Evolutionary conservation across 2,888 invertebrate species (phyloP).

Genomic region (Philonicus albiceps): DNA sequence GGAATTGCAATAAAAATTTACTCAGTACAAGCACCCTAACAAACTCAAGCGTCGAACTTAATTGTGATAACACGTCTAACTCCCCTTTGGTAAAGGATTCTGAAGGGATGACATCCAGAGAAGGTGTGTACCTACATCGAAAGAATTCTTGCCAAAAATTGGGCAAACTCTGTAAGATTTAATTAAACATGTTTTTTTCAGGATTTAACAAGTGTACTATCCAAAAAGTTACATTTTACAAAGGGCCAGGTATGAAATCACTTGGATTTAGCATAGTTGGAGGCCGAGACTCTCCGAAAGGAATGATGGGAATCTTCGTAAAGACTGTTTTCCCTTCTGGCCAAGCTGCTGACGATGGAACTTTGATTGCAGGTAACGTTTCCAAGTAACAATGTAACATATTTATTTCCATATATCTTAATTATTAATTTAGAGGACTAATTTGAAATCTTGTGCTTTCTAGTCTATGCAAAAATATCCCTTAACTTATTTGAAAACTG

Average conservation of each 20-base stretch:
- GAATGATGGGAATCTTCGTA: slow-evolving; percentile 88
- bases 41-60: not conserved
- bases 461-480: too few species aligned
- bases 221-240: slow-evolving; percentile 73
- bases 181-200: slow-evolving; percentile 23
- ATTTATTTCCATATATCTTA: too few species aligned
- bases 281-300: slow-evolving; percentile 86
- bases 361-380: slow-evolving; percentile 79
- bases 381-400: too few species aligned
- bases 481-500: too few species aligned
- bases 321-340: slow-evolving; percentile 87
- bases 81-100: not conserved
- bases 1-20: slow-evolving; percentile 2
- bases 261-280: slow-evolving; percentile 91
- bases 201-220: slow-evolving; percentile 48
- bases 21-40: slow-evolving; percentile 9
- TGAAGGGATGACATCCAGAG: slow-evolving; percentile 9
- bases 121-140: slow-evolving; percentile 12
- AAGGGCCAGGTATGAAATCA: slow-evolving; percentile 84
- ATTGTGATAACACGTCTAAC: slow-evolving; percentile 1
- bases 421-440: too few species aligned
- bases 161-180: not conserved
- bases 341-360: slow-evolving; percentile 84
- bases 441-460: too few species aligned
- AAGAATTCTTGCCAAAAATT: not conserved